phyloP scores from a whole-genome alignment of 1,140 invertebrate species.

The Pseudachorutes palmiensis region DNA sequence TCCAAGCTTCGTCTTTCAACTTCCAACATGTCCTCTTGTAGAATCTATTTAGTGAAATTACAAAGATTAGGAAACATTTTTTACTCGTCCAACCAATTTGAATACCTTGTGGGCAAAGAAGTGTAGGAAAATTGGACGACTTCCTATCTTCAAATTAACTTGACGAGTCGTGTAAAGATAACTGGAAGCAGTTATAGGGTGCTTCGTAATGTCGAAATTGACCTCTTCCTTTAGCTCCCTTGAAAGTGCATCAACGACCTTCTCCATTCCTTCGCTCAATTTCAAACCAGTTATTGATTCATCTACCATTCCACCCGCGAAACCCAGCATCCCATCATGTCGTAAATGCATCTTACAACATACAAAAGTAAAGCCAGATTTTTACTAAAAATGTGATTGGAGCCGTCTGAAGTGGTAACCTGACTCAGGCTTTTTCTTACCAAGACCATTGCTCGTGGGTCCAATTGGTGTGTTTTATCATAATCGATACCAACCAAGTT shows the following conservation, averaged over 20 bases:
- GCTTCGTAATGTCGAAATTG: constrained; percentile 41
- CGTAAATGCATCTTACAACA: constrained; percentile 49
- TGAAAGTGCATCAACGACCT: constrained; percentile 43
- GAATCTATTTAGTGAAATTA: constrained; percentile 48
- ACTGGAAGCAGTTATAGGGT: background rate
- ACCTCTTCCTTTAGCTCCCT: constrained; percentile 52
- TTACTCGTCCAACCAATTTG: no score
- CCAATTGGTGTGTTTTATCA: background rate
- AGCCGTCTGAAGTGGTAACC: no score
- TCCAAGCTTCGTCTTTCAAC: constrained; percentile 42
- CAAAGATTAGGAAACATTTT: no score
- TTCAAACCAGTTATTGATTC: constrained; percentile 44
- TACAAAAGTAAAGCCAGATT: background rate
- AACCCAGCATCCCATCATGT: constrained; percentile 52
- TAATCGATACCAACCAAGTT: background rate
- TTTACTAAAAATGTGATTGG: no score
- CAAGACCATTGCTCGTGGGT: background rate
- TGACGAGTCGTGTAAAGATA: background rate
- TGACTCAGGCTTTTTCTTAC: no score
- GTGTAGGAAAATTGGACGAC: background rate
- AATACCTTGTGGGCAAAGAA: no score
- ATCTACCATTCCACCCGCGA: constrained; percentile 51
- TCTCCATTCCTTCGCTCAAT: constrained; percentile 15
- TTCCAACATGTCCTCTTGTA: constrained; percentile 42
- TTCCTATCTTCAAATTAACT: background rate